phyloP scores from a whole-genome alignment of 2,113 vertebrate genomes.

The Serinus canaria region DNA sequence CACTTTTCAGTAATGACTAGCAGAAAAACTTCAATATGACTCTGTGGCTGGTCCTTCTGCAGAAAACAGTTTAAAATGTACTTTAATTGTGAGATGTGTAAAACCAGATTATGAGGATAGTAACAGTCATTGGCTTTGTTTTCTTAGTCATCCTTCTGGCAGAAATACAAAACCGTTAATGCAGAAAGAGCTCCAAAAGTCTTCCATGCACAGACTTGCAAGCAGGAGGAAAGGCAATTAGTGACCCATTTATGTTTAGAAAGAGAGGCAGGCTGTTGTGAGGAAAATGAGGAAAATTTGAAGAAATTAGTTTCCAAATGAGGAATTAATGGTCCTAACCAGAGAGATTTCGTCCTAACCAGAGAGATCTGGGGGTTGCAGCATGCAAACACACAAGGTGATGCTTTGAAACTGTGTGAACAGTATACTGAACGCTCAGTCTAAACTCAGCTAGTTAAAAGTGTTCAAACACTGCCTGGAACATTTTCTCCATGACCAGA shows the following conservation, averaged over 20 bases:
- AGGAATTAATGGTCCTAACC: not conserved
- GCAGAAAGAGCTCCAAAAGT: not conserved
- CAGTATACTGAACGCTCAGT: not conserved
- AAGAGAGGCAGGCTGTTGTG: not conserved
- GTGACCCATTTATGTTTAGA: not conserved
- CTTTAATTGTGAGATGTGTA: not conserved
- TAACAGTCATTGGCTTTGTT: not conserved
- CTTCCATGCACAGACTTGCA: not conserved
- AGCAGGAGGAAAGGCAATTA: not conserved
- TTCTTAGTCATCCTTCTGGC: not conserved
- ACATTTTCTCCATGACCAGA: not conserved
- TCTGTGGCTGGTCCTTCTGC: not conserved
- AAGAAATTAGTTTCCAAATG: not conserved
- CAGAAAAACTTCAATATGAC: not conserved
- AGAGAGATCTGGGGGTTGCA: not conserved
- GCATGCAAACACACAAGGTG: fast-evolving
- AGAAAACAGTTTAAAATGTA: not conserved
- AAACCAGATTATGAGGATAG: not conserved
- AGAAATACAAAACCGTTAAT: not conserved
- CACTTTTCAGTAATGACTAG: not conserved
- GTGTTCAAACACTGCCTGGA: not conserved
- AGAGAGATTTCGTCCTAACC: not conserved
- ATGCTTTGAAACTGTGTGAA: not conserved
- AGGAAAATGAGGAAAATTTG: not conserved
- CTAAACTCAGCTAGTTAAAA: not conserved